These are phyloP conservation scores for Leptoteleia sp. DNA, from an alignment of 1,140 invertebrate genomes.

Conservation along the genomic window DNA sequence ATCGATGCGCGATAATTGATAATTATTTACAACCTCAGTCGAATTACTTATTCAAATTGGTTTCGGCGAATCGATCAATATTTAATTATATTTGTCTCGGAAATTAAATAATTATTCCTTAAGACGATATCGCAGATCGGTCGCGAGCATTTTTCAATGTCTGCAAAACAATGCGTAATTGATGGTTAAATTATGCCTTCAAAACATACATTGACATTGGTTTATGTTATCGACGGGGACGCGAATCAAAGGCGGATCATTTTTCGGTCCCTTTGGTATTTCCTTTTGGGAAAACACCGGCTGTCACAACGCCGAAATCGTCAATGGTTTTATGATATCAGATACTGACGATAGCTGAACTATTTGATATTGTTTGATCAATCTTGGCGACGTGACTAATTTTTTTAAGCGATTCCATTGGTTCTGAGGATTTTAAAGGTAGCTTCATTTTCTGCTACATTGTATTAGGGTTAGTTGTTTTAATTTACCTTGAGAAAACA, in stretches of 20 bases:
- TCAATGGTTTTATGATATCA: slow-evolving; percentile 60
- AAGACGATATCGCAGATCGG: slow-evolving; percentile 16
- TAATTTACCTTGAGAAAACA: slow-evolving; percentile 46
- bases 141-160: slow-evolving; percentile 26
- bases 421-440: neutral
- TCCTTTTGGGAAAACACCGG: slow-evolving; percentile 50
- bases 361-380: slow-evolving; percentile 25
- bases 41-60: slow-evolving; percentile 21
- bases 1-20: slow-evolving; percentile 15
- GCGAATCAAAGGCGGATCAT: slow-evolving; percentile 20
- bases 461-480: slow-evolving; percentile 66
- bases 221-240: slow-evolving; percentile 27
- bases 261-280: slow-evolving; percentile 33
- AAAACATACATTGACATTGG: neutral
- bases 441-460: slow-evolving; percentile 14
- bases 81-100: slow-evolving; percentile 17
- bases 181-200: no score
- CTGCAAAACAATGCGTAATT: slow-evolving; percentile 6
- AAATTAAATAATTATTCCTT: neutral
- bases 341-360: slow-evolving; percentile 50
- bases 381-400: slow-evolving; percentile 37
- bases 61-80: slow-evolving; percentile 22
- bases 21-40: slow-evolving; percentile 13
- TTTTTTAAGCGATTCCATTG: slow-evolving; percentile 55
- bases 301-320: slow-evolving; percentile 77